Percentiles rank a stretch among this genome's conserved stretches.
phyloP scores from a whole-genome alignment of 2,113 vertebrate species.

The Thryonomys swinderianus region DNA sequence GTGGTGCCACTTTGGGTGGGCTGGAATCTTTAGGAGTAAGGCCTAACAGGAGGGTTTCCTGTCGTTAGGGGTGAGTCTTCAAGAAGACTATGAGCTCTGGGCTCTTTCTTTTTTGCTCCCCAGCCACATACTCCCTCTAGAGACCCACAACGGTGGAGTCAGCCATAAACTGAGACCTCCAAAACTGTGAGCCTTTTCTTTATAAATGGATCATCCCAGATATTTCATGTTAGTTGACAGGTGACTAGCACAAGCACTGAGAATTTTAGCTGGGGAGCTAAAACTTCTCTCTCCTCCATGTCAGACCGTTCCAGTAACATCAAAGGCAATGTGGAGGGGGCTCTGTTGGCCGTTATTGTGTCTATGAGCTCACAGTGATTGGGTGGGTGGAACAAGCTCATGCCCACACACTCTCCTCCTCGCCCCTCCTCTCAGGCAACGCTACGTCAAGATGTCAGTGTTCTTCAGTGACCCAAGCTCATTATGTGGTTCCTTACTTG shows the following conservation, averaged over 20 bases:
- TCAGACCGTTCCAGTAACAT: background rate
- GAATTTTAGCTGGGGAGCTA: background rate
- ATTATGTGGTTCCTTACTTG: background rate
- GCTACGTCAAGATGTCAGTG: background rate
- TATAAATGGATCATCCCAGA: background rate
- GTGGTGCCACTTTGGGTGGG: background rate
- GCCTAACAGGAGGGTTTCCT: too few relatives aligned
- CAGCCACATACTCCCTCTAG: too few relatives aligned
- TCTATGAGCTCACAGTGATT: background rate
- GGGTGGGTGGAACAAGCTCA: too few relatives aligned
- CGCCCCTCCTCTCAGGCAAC: background rate
- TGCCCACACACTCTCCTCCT: background rate
- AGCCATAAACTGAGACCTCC: background rate
- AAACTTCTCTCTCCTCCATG: background rate
- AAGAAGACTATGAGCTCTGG: background rate
- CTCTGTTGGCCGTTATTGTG: accelerated
- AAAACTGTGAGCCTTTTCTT: background rate
- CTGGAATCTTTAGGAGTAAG: background rate
- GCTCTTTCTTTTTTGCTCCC: background rate
- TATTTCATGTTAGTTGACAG: background rate
- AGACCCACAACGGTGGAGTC: background rate
- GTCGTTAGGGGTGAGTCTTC: background rate
- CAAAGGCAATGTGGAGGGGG: too few relatives aligned
- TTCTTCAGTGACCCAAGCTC: background rate
- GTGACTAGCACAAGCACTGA: background rate